Percentiles rank a stretch among this genome's conserved stretches.
phyloP scores from a whole-genome alignment of 2,113 vertebrate species.

The Uria aalge region DNA sequence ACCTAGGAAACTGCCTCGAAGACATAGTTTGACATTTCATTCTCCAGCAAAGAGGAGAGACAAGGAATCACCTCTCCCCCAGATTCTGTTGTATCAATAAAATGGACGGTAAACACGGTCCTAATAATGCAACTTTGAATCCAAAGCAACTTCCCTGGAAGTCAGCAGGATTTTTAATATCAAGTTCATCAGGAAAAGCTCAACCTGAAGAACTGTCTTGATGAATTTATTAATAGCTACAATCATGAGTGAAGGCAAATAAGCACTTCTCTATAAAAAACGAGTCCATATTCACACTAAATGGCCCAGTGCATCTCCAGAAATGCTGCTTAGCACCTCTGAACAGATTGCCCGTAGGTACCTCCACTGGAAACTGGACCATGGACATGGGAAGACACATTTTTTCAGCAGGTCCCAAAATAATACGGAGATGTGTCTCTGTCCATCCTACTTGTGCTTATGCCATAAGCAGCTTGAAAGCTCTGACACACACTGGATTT shows the following conservation, averaged over 20 bases:
- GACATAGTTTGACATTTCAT: not conserved
- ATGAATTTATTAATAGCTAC: not conserved
- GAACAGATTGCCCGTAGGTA: not conserved
- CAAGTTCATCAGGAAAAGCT: not conserved
- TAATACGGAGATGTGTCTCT: not conserved
- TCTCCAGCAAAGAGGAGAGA: not conserved
- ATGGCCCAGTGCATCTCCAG: not conserved
- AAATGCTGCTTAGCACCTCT: not conserved
- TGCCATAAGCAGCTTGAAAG: not conserved
- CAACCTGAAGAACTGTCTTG: not conserved
- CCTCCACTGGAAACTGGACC: not conserved
- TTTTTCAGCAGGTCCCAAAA: not conserved
- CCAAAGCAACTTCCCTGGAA: not conserved
- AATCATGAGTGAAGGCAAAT: not conserved
- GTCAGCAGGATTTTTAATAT: not conserved
- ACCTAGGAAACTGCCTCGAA: not conserved
- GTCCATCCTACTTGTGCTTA: not conserved
- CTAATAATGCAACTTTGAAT: not conserved
- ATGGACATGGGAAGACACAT: not conserved
- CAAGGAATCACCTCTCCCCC: not conserved
- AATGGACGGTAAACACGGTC: not conserved
- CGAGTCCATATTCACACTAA: not conserved
- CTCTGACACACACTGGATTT: not conserved
- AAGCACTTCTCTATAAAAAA: not conserved
- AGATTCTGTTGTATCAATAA: not conserved